phyloP scores from a whole-genome alignment of 2,888 invertebrate genomes.

The Pterobdella sp. region DNA sequence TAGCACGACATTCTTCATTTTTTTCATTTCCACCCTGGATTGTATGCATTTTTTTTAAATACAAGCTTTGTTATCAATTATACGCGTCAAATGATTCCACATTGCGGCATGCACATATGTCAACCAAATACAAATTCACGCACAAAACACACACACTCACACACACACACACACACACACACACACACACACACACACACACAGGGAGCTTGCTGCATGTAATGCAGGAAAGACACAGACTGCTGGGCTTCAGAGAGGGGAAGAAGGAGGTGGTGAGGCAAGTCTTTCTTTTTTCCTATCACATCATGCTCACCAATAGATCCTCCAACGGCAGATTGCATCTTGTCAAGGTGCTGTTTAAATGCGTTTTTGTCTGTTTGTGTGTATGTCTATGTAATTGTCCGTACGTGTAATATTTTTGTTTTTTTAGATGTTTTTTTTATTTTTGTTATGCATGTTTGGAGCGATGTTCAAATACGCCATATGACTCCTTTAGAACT shows the following conservation, averaged over 20 bases:
- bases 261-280: slow-evolving; percentile 69
- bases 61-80: no score
- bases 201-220: slow-evolving; percentile 70
- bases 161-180: not conserved
- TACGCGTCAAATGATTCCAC: not conserved
- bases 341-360: slow-evolving; percentile 59
- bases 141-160: slow-evolving; percentile 11
- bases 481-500: slow-evolving; percentile 52
- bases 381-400: no score
- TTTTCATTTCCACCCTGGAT: no score
- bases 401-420: not conserved
- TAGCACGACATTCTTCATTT: no score
- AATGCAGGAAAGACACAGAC: slow-evolving; percentile 58
- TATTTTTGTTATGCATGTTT: not conserved
- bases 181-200: slow-evolving; percentile 27
- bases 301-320: slow-evolving; percentile 72
- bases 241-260: slow-evolving; percentile 50
- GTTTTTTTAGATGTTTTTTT: slow-evolving; percentile 1
- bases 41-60: no score
- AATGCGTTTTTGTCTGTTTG: not conserved
- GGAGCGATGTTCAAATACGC: not conserved
- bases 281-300: slow-evolving; percentile 83
- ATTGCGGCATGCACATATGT: not conserved
- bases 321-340: slow-evolving; percentile 75
- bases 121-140: not conserved